Evolutionary conservation across 2,113 vertebrate genomes (phyloP).

Genomic region (Petroica traversi): DNA sequence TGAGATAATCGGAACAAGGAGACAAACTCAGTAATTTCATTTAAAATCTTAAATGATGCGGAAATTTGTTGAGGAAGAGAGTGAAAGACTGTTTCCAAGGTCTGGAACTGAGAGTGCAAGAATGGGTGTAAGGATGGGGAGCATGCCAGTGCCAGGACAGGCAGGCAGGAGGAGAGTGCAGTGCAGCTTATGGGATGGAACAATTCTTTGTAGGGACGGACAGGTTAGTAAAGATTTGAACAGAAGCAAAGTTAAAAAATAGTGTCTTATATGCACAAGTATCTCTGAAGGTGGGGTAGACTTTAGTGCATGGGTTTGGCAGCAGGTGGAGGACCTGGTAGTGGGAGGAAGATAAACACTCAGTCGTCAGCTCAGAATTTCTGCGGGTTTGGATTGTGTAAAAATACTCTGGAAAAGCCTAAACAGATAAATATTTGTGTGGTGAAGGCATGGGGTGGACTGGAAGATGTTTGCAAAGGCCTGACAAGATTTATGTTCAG

Average conservation of each 20-base stretch:
- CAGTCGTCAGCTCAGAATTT: neutral
- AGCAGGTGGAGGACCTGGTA: neutral
- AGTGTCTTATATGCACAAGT: neutral
- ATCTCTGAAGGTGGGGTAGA: neutral
- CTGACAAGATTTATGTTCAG: neutral
- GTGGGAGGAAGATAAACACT: neutral
- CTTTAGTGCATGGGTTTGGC: neutral
- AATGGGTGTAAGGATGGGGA: neutral
- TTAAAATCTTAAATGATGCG: neutral
- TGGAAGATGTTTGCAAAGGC: neutral
- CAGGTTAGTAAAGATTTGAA: neutral
- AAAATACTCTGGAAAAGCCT: neutral
- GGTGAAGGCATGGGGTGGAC: neutral
- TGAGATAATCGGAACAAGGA: neutral
- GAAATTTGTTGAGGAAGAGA: neutral
- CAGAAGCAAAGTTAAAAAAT: neutral
- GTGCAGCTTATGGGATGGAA: neutral
- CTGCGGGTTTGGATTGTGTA: neutral
- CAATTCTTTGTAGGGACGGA: neutral
- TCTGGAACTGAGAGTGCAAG: neutral
- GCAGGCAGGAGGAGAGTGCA: neutral
- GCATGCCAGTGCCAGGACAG: neutral
- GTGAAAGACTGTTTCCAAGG: neutral
- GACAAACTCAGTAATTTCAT: neutral
- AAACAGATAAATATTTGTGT: neutral